Percentiles rank a stretch among this genome's conserved stretches.
Evolutionary conservation across 1,140 invertebrate genomes (phyloP).

Genomic region (Euglossa dilemma): DNA sequence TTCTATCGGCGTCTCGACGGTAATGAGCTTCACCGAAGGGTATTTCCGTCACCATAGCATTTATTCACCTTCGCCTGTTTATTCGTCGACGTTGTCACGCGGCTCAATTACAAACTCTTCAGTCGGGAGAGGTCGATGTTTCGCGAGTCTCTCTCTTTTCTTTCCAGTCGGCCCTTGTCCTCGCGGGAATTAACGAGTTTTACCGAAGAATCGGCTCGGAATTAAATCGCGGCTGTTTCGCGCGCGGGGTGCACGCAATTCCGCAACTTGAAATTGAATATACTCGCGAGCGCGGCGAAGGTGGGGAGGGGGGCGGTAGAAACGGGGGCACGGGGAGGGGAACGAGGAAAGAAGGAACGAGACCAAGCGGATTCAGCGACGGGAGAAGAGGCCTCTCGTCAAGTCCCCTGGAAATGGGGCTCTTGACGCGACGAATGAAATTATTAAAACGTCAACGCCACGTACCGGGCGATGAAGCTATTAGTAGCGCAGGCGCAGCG

Average conservation of each 20-base stretch:
- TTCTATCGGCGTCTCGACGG: slow-evolving; percentile 19
- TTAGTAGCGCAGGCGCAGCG: slow-evolving; percentile 1
- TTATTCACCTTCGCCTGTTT: slow-evolving; percentile 9
- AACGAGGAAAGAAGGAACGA: not conserved
- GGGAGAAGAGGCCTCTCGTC: slow-evolving; percentile 48
- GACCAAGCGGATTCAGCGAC: slow-evolving; percentile 40
- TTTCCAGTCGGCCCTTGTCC: slow-evolving; percentile 32
- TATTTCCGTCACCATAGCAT: not conserved
- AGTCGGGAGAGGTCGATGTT: slow-evolving; percentile 24
- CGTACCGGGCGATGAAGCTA: slow-evolving; percentile 58
- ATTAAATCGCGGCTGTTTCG: slow-evolving; percentile 48
- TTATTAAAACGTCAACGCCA: slow-evolving; percentile 72
- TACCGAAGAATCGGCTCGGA: slow-evolving; percentile 60
- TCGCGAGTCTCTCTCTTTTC: slow-evolving; percentile 4
- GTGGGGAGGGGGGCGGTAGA: not conserved
- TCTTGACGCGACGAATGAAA: slow-evolving; percentile 65
- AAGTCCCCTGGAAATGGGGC: slow-evolving; percentile 42
- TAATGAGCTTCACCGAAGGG: slow-evolving; percentile 24
- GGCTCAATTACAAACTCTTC: slow-evolving; percentile 29
- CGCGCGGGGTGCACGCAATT: slow-evolving; percentile 44
- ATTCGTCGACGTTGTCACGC: slow-evolving; percentile 19
- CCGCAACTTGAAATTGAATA: slow-evolving; percentile 62
- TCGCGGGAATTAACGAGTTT: slow-evolving; percentile 62
- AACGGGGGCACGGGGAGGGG: no score
- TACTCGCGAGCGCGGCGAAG: slow-evolving; percentile 8